Conservation (phyloP, 1,140 invertebrate species). For the Plectrocnemia conspersa region DNA sequence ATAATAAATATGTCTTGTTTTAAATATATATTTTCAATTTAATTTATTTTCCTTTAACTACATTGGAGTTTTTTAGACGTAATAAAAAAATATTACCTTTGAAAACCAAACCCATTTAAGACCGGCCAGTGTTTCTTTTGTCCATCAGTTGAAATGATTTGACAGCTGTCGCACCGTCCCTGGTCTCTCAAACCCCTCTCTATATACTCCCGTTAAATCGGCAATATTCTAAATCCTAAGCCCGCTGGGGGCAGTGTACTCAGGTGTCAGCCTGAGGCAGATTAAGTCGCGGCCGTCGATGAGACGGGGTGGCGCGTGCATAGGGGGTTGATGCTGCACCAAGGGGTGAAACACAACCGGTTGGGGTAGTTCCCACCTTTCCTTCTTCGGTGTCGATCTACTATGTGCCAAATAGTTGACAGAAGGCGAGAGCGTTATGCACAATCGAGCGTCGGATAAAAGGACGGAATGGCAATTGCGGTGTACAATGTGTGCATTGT, state of each 20-base stretch:
- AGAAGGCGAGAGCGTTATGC: constrained; percentile 18
- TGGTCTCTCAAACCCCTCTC: neutral
- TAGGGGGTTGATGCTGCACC: neutral
- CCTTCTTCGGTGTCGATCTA: neutral
- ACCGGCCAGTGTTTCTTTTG: too few species aligned
- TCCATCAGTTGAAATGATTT: too few species aligned
- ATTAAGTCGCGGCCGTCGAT: constrained; percentile 33
- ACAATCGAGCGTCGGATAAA: constrained; percentile 7
- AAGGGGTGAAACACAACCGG: neutral
- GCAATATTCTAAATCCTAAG: constrained; percentile 34
- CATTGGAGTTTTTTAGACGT: too few species aligned
- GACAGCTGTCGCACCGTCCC: neutral
- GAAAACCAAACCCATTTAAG: too few species aligned
- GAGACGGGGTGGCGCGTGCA: constrained; percentile 14
- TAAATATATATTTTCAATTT: too few species aligned
- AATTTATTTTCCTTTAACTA: too few species aligned
- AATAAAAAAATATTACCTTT: too few species aligned
- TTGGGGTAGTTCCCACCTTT: constrained; percentile 7
- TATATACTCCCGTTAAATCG: constrained; percentile 19
- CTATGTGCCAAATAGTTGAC: constrained; percentile 6
- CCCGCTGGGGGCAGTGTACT: constrained; percentile 31
- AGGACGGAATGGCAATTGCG: constrained; percentile 6
- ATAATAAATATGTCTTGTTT: too few species aligned
- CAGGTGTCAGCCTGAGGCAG: constrained; percentile 35
- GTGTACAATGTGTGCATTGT: neutral